A percentile compares a stretch with the other conserved stretches of the same genome.
Evolutionary conservation across 2,113 vertebrate genomes (phyloP).

Genomic region (Eptesicus fuscus): DNA sequence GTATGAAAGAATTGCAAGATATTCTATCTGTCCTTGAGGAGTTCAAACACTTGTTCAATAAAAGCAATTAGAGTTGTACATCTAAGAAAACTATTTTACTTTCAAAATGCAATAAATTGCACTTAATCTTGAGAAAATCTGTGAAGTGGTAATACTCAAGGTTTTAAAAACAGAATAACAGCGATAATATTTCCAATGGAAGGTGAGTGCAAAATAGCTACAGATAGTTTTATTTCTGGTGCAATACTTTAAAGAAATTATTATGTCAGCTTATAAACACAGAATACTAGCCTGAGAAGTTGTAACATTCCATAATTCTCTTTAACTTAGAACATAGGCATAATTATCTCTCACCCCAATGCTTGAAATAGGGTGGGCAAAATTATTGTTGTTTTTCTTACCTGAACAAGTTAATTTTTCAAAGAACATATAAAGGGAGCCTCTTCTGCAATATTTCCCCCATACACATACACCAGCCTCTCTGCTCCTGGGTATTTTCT

Average conservation of each 20-base stretch:
- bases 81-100: slow-evolving; percentile 23
- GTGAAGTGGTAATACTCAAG: not conserved
- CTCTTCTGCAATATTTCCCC: not conserved
- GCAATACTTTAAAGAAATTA: not conserved
- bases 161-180: slow-evolving; percentile 11
- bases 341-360: not conserved
- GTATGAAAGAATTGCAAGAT: not conserved
- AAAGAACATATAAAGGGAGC: not conserved
- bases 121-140: slow-evolving; percentile 10
- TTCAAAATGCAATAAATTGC: not conserved
- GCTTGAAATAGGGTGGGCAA: not conserved
- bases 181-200: not conserved
- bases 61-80: not conserved
- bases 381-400: not conserved
- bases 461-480: not conserved
- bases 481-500: not conserved
- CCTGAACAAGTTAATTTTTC: not conserved
- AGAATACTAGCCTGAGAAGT: not conserved
- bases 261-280: not conserved
- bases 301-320: not conserved
- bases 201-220: not conserved
- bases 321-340: not conserved
- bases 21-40: not conserved
- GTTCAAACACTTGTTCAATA: not conserved
- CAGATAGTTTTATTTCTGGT: not conserved